Percentiles rank a stretch among this genome's conserved stretches.
Conservation (phyloP, 2,888 invertebrate species). For the Vandiemenella viatica region DNA sequence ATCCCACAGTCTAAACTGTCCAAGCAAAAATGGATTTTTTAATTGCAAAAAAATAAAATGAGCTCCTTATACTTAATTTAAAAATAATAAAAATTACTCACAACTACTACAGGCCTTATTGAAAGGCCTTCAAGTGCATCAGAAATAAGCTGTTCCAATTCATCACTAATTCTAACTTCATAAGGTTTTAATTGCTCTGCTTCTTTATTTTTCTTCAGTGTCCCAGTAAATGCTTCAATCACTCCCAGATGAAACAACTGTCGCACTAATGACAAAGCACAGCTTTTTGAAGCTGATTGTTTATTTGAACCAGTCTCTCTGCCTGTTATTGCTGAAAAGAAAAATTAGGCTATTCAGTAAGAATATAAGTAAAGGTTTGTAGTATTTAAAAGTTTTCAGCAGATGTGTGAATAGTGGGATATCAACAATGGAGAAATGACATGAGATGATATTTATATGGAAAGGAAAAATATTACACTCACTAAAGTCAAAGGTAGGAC, state of each 20-base stretch:
- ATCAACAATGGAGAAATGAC: too few species aligned
- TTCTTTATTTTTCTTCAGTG: conserved; percentile 64
- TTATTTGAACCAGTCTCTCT: conserved; percentile 94
- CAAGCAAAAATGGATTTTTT: too few species aligned
- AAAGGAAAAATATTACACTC: too few species aligned
- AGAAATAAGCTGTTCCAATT: conserved; percentile 44
- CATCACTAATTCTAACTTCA: conserved; percentile 58
- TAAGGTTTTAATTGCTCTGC: conserved; percentile 63
- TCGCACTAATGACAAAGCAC: conserved; percentile 85
- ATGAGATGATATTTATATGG: too few species aligned
- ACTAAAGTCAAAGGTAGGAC: too few species aligned
- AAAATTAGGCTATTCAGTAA: background rate
- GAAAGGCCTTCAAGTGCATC: conserved; percentile 35
- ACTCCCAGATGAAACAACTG: conserved; percentile 89
- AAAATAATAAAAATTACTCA: conserved; percentile 10
- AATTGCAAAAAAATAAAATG: too few species aligned
- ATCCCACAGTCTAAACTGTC: too few species aligned
- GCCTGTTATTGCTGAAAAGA: conserved; percentile 35
- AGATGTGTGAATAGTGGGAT: too few species aligned
- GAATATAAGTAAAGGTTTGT: background rate
- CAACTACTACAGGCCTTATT: conserved; percentile 13
- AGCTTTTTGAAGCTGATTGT: conserved; percentile 89
- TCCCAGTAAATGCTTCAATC: conserved; percentile 76
- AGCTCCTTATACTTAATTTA: too few species aligned
- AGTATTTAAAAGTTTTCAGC: too few species aligned